These are phyloP conservation scores for Phylloscopus trochilus DNA, from an alignment of 2,113 vertebrate genomes.

Conservation along the genomic window DNA sequence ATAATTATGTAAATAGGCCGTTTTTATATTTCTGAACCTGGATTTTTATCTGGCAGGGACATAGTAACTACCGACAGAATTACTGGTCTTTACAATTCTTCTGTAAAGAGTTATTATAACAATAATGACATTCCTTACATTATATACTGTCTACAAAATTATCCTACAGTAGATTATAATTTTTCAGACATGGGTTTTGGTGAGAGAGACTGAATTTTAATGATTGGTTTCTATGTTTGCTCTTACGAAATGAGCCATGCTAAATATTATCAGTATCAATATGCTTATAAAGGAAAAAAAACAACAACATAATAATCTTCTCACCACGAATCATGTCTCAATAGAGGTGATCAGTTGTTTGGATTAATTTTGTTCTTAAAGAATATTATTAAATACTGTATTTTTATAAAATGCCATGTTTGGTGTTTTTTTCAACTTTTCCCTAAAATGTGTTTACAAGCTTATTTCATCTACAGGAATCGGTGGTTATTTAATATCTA, in stretches of 20 bases:
- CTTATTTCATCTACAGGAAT: background rate
- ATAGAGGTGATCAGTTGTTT: background rate
- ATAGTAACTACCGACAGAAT: background rate
- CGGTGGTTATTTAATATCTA: background rate
- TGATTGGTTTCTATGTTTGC: background rate
- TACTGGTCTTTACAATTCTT: background rate
- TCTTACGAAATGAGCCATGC: background rate
- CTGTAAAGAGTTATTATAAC: background rate
- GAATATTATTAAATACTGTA: background rate
- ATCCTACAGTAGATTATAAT: background rate
- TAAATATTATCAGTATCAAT: slow-evolving; percentile 11
- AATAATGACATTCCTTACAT: background rate
- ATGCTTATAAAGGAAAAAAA: background rate
- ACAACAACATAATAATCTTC: too few relatives aligned
- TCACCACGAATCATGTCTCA: background rate
- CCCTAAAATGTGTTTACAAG: background rate
- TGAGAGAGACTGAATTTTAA: background rate
- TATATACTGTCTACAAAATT: background rate
- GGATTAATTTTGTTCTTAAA: background rate
- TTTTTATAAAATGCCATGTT: background rate
- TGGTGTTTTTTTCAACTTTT: background rate
- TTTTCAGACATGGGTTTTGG: background rate
- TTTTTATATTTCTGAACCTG: slow-evolving; percentile 41
- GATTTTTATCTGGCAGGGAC: background rate
- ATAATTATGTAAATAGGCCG: background rate